These are phyloP conservation scores for Sinocyclocheilus maitianheensis DNA, from an alignment of 2,113 vertebrate species.

Conservation along the genomic window DNA sequence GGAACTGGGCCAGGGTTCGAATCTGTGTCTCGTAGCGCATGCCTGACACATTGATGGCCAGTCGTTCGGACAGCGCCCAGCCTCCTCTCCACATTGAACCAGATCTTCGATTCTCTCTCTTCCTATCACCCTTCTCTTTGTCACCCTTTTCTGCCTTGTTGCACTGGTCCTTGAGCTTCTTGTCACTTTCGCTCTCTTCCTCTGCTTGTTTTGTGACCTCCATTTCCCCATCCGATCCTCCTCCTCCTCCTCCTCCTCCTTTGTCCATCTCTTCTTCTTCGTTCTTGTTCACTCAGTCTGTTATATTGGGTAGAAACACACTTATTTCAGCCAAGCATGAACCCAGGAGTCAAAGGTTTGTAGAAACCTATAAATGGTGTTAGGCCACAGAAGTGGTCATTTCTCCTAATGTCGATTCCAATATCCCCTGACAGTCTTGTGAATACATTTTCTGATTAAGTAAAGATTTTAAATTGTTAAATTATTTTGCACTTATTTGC, in stretches of 20 bases:
- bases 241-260: constrained; percentile 28
- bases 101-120: constrained; percentile 58
- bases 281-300: neutral
- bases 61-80: constrained; percentile 70
- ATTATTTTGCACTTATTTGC: neutral
- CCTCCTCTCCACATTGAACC: constrained; percentile 57
- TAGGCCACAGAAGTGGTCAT: neutral
- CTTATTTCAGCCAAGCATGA: neutral
- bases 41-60: constrained; percentile 83
- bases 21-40: constrained; percentile 84
- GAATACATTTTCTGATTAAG: neutral
- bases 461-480: neutral
- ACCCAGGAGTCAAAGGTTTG: neutral
- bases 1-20: constrained; percentile 82
- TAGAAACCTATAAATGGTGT: neutral
- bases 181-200: constrained; percentile 65
- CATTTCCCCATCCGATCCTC: neutral
- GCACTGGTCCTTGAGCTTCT: constrained; percentile 67
- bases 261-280: constrained; percentile 31
- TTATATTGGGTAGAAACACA: neutral
- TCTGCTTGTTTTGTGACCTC: constrained; percentile 56
- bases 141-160: constrained; percentile 71
- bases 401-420: neutral
- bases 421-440: neutral
- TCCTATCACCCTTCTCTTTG: constrained; percentile 56